Evolutionary conservation across 2,888 invertebrate species (phyloP).

Genomic region (Hirtodrosophila trivittata): DNA sequence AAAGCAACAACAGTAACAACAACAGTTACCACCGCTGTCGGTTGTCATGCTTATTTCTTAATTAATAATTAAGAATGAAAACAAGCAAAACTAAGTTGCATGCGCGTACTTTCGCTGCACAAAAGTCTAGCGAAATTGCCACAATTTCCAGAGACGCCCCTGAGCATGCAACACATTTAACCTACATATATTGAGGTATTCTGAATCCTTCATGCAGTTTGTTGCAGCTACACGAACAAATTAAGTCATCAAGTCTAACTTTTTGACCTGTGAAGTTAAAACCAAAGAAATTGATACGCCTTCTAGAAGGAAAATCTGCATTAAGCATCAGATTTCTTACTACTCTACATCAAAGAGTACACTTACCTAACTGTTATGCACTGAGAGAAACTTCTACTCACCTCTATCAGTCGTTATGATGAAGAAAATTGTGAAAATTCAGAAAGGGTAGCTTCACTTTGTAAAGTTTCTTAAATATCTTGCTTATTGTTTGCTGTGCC

Average conservation of each 20-base stretch:
- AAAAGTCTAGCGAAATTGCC: constrained; percentile 67
- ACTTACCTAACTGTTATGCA: too few relatives aligned
- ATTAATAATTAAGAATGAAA: constrained; percentile 78
- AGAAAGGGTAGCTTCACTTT: background rate
- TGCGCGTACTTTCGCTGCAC: constrained; percentile 62
- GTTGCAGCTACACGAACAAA: too few relatives aligned
- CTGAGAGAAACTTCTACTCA: too few relatives aligned
- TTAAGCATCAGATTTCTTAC: too few relatives aligned
- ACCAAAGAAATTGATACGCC: too few relatives aligned
- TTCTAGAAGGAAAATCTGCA: too few relatives aligned
- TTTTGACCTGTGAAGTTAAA: too few relatives aligned
- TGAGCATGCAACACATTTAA: constrained; percentile 52
- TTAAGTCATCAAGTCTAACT: too few relatives aligned
- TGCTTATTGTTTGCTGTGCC: constrained; percentile 38
- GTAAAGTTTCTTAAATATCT: background rate
- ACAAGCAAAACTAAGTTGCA: constrained; percentile 74
- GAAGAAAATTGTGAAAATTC: too few relatives aligned
- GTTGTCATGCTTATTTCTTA: constrained; percentile 73
- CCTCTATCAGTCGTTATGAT: too few relatives aligned
- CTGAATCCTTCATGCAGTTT: background rate
- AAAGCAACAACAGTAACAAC: constrained; percentile 24
- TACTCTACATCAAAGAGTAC: too few relatives aligned
- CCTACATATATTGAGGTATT: background rate
- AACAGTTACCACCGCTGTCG: constrained; percentile 27
- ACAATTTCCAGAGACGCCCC: constrained; percentile 68